phyloP scores from a whole-genome alignment of 2,888 invertebrate genomes.

The Tipula unca region DNA sequence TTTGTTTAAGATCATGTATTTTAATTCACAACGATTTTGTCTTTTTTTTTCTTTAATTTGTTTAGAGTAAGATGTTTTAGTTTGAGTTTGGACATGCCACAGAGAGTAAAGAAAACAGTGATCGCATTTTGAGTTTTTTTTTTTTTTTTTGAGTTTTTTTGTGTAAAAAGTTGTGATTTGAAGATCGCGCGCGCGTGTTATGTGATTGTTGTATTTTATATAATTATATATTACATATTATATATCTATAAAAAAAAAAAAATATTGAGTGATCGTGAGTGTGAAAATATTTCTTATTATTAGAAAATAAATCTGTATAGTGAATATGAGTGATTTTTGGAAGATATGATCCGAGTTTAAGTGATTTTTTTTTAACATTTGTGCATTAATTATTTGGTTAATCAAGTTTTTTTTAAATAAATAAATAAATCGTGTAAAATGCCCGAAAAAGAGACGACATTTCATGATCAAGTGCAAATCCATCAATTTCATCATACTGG shows the following conservation, averaged over 20 bases:
- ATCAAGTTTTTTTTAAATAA: neutral
- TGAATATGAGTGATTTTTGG: neutral
- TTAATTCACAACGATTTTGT: neutral
- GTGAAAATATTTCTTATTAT: neutral
- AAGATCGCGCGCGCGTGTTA: neutral
- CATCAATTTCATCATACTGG: constrained; percentile 23
- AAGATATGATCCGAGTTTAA: neutral
- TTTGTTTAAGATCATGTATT: neutral
- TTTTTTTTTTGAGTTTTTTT: neutral
- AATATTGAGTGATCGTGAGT: neutral
- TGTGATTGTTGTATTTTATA: neutral
- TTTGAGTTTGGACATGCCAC: constrained; percentile 17
- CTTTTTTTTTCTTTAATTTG: neutral
- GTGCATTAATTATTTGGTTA: neutral
- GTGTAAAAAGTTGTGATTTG: neutral
- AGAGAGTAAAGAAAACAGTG: neutral
- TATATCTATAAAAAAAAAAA: neutral
- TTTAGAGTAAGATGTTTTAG: constrained; percentile 16
- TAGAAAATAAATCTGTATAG: neutral
- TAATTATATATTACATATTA: neutral
- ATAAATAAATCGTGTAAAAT: constrained; percentile 15
- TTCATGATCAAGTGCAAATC: constrained; percentile 23
- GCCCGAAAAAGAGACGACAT: constrained; percentile 23
- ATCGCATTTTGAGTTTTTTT: neutral
- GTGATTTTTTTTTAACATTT: constrained; percentile 1